Conservation (phyloP, 2,797 vertebrate genomes). For the Xenops minutus region DNA sequence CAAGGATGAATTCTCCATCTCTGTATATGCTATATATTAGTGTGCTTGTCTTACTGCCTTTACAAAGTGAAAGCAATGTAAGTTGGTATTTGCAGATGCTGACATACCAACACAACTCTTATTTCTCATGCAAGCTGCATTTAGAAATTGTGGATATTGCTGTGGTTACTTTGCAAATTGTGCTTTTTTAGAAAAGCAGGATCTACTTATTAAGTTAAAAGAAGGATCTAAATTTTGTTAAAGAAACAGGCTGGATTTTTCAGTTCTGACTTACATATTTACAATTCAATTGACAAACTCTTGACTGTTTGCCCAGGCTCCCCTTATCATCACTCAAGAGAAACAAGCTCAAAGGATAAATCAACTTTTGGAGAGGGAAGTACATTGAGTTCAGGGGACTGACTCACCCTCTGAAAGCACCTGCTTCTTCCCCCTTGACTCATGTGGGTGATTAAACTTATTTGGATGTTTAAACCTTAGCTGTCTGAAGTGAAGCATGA, state of each 20-base stretch:
- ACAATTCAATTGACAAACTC: neutral
- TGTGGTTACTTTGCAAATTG: neutral
- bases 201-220: neutral
- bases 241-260: neutral
- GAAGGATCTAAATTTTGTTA: neutral
- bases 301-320: neutral
- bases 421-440: neutral
- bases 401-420: neutral
- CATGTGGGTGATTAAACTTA: neutral
- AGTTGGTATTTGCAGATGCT: neutral
- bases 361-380: neutral
- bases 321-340: neutral
- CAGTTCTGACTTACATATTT: neutral
- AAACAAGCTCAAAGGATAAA: neutral
- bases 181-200: neutral
- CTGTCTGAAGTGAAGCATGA: neutral
- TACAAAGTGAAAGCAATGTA: neutral
- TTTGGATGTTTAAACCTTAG: neutral
- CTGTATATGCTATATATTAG: accelerated
- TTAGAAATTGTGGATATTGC: neutral
- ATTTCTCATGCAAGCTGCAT: neutral
- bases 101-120: neutral
- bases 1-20: neutral
- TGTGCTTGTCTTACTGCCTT: neutral
- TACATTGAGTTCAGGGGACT: neutral